phyloP scores from a whole-genome alignment of 1,140 invertebrate species.

The Dreissena polymorpha region DNA sequence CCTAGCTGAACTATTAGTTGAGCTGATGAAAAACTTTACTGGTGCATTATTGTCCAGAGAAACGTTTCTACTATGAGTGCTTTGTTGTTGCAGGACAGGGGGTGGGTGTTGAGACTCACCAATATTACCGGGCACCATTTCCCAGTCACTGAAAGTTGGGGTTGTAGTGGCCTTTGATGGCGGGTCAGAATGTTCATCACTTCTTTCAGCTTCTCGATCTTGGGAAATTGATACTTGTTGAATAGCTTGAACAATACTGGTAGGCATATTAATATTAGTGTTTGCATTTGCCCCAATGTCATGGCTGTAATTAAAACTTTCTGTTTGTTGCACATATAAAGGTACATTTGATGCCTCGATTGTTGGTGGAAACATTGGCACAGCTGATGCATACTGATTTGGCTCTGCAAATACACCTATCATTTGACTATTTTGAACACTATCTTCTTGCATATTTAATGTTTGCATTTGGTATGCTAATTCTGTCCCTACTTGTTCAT shows the following conservation, averaged over 20 bases:
- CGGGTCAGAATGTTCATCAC: constrained; percentile 11
- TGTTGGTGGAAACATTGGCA: neutral
- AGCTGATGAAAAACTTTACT: constrained; percentile 63
- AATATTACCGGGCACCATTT: constrained; percentile 62
- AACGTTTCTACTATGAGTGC: constrained; percentile 60
- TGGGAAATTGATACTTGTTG: neutral
- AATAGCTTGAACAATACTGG: neutral
- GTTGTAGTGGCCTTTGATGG: constrained; percentile 38
- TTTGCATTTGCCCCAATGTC: too few relatives aligned
- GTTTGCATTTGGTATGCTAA: constrained; percentile 21
- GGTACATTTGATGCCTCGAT: neutral
- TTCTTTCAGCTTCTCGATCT: neutral
- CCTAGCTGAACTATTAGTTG: constrained; percentile 56
- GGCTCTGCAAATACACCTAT: neutral
- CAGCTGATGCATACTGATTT: neutral
- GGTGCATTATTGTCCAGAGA: constrained; percentile 65
- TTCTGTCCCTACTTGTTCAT: neutral
- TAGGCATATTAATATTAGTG: neutral
- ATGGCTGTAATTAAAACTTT: neutral
- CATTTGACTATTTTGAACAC: constrained; percentile 6
- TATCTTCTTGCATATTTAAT: constrained; percentile 26
- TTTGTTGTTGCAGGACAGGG: neutral
- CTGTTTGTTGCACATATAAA: neutral
- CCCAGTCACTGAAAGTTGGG: constrained; percentile 69
- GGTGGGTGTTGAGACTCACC: neutral